Evolutionary conservation across 2,888 invertebrate species (phyloP), one percentile per base, ranked within the genome.

Genomic region (Cenopis cana): DNA sequence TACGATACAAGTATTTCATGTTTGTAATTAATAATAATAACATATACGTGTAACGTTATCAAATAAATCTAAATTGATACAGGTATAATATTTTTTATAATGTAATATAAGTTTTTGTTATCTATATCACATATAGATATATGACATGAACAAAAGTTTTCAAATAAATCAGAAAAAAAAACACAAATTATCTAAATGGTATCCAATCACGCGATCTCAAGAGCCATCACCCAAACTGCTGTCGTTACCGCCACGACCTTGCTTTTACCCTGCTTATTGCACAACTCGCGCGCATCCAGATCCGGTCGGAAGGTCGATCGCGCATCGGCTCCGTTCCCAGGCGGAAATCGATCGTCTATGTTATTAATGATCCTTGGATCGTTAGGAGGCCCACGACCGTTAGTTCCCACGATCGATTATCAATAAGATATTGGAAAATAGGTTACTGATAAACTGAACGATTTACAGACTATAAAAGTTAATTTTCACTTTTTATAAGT

Each of bases 251-350:
- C 17, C 18, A 20, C 65, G 70, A 54, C 70, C 70, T 70, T 70
- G 70, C 70, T 70, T 70, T 70, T 65, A 70, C 70, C 49, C 41
- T 49, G 20, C 50, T 50, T 29, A 36, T 70, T 70, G 68, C 68
- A 59, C 64, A 64, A 72, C 72, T 54, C 60, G 24, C 24, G 68
- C 68, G 54, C 60, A 70, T 73, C 70, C 59, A 73, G 67, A 70
- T 70, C 65, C 70, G 68, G 60, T 71, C 62, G 70, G 70, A 73
- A 73, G 60, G 60, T 60, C 60, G 60, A 4, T 17, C 68, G 55
- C 68, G 62, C 64, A 18, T 12, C 52, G 60, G 60, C 46, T 49
- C 59, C 55, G 73, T 73, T 73, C 73, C 73, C 73, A 73, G 55
- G 71, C 73, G 73, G 73, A 70, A 71, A 73, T 68, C 62, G 66